Base-by-base conservation (phyloP, 2,888 invertebrate species). In the Ectobius pallidus region DNA sequence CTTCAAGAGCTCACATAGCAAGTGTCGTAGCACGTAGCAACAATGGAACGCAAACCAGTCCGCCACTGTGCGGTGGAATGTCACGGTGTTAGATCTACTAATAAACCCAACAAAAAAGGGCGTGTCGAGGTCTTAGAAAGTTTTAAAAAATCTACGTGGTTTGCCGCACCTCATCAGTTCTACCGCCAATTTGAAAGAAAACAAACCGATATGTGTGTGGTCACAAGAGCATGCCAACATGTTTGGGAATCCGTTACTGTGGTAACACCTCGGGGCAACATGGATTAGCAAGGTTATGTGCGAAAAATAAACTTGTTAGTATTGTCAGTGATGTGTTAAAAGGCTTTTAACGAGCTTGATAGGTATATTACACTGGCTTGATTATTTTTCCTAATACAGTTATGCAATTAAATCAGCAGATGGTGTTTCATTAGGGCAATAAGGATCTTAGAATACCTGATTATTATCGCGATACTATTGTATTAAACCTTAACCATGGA, bases 51-150 rank as follows among this genome's bases (percentile, higher is more conserved):
- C n/a, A n/a, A n/a, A n/a, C n/a, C n/a, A n/a, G n/a, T n/a, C 22
- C 55, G 55, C 25, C 55, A 55, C 25, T 55, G n/a, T n/a, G n/a
- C n/a, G n/a, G n/a, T n/a, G 55, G 55, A 55, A 25, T 55, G 55
- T 7, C 55, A 55, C 25, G 22, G 25, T 25, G 49, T 9, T 20
- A 55, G 16, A 55, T 55, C 18, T n/a, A n/a, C n/a, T n/a, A n/a
- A n/a, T n/a, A n/a, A n/a, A n/a, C n/a, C n/a, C 4, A 3, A 25
- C 18, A 49, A 25, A 55, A 25, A 25, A 7, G 55, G 55, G 55
- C 16, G 55, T 55, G 55, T 55, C 55, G 55, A 55, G 55, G 55
- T 25, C 55, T 55, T 25, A 55, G 27, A 55, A 55, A 55, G 25
- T 25, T 20, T 1, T 2, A 3, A 55, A 55, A 20, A 25, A 25